Percentiles rank a stretch among this genome's conserved stretches.
Conservation (phyloP, 2,797 vertebrate genomes). For the Hafferia zeledoni region DNA sequence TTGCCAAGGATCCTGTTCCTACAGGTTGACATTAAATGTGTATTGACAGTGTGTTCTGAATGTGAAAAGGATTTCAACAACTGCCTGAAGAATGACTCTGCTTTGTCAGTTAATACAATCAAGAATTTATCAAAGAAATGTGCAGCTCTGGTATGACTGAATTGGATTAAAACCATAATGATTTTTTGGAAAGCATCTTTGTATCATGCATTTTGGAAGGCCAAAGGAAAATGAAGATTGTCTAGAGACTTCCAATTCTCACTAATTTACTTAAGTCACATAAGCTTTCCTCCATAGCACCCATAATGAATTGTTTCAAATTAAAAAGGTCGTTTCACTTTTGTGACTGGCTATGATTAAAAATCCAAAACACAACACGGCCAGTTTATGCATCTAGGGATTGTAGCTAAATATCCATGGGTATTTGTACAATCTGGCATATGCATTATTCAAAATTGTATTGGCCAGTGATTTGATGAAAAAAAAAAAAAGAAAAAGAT, state of each 20-base stretch:
- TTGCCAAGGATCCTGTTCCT: not conserved
- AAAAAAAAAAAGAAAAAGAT: not conserved
- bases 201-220: slow-evolving; percentile 13
- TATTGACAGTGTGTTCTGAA: not conserved
- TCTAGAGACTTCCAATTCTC: slow-evolving; percentile 53
- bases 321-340: slow-evolving; percentile 39
- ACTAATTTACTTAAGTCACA: slow-evolving; percentile 47
- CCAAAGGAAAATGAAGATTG: slow-evolving; percentile 58
- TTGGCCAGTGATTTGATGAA: not conserved
- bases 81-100: not conserved
- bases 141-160: slow-evolving; percentile 20
- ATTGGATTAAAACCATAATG: slow-evolving; percentile 68
- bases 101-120: not conserved
- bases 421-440: not conserved
- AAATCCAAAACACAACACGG: not conserved
- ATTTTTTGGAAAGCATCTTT: slow-evolving; percentile 61
- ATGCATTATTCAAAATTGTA: not conserved
- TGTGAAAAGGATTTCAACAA: not conserved
- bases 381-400: not conserved
- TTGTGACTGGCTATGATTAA: not conserved
- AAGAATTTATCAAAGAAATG: not conserved
- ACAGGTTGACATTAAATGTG: not conserved
- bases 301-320: slow-evolving; percentile 44
- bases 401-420: not conserved
- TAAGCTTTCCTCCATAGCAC: slow-evolving; percentile 18